phyloP scores from a whole-genome alignment of 1,140 invertebrate species.

The Carposina sasakii region DNA sequence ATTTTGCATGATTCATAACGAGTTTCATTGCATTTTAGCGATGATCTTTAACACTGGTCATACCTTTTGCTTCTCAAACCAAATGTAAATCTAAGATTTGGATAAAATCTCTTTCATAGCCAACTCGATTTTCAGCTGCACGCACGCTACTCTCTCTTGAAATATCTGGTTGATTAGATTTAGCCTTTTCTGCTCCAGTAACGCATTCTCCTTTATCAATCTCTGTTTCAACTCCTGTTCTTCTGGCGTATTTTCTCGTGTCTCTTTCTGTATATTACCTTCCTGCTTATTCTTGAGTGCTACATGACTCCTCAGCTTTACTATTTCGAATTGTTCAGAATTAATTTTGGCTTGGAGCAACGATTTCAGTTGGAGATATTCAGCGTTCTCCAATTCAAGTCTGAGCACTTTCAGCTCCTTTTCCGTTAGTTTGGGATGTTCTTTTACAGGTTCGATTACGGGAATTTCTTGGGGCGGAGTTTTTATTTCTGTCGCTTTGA shows the following conservation, averaged over 20 bases:
- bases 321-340: conserved; percentile 79
- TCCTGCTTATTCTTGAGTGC: conserved; percentile 68
- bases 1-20: no score
- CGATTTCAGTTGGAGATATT: conserved; percentile 78
- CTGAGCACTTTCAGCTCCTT: conserved; percentile 74
- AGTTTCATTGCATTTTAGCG: no score
- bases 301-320: conserved; percentile 75
- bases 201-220: conserved; percentile 76
- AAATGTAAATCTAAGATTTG: no score
- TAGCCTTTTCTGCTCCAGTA: conserved; percentile 79
- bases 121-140: conserved; percentile 78
- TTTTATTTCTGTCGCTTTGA: conserved; percentile 44
- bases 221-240: conserved; percentile 66
- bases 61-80: no score
- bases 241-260: conserved; percentile 65
- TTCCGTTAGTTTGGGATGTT: conserved; percentile 68
- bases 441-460: conserved; percentile 29
- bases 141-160: conserved; percentile 78
- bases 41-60: no score
- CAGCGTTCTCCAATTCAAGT: conserved; percentile 78
- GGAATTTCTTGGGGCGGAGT: conserved; percentile 19
- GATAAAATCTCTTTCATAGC: conserved; percentile 74
- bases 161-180: conserved; percentile 76
- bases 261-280: conserved; percentile 64
- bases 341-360: conserved; percentile 77